Conservation (phyloP, 2,888 invertebrate species). For the Caenorhabditis japonica region DNA sequence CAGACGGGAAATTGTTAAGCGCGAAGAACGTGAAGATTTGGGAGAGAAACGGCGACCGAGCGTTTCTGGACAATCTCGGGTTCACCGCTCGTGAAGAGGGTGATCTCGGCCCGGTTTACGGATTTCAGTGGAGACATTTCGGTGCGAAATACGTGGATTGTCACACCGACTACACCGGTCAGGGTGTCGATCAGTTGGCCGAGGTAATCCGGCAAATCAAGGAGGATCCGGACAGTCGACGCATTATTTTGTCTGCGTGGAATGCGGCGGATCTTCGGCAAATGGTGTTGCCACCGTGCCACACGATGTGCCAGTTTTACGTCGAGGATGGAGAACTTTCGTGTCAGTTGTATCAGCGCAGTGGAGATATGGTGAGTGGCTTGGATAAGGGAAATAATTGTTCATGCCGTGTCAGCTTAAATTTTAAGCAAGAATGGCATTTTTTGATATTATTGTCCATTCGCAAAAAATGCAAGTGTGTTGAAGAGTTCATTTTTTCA, state of each 20-base stretch:
- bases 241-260: conserved; percentile 95
- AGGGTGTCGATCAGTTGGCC: conserved; percentile 91
- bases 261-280: conserved; percentile 84
- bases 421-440: no score
- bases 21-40: conserved; percentile 83
- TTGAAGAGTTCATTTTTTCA: no score
- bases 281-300: conserved; percentile 98
- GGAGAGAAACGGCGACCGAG: conserved; percentile 93
- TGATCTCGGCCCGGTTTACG: conserved; percentile 95
- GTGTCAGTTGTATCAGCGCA: conserved; percentile 93
- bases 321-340: conserved; percentile 87
- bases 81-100: conserved; percentile 89
- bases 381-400: no score
- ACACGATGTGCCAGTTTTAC: conserved; percentile 93
- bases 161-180: conserved; percentile 86
- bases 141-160: conserved; percentile 90
- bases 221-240: conserved; percentile 87
- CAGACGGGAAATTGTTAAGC: conserved; percentile 87
- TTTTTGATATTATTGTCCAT: no score
- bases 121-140: conserved; percentile 98
- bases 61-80: conserved; percentile 89
- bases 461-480: no score
- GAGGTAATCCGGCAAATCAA: conserved; percentile 85
- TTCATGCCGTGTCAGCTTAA: no score
- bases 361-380: conserved; percentile 89